Conservation (phyloP, 92 coral and sea anemone species). For the Palythoa grandis region DNA sequence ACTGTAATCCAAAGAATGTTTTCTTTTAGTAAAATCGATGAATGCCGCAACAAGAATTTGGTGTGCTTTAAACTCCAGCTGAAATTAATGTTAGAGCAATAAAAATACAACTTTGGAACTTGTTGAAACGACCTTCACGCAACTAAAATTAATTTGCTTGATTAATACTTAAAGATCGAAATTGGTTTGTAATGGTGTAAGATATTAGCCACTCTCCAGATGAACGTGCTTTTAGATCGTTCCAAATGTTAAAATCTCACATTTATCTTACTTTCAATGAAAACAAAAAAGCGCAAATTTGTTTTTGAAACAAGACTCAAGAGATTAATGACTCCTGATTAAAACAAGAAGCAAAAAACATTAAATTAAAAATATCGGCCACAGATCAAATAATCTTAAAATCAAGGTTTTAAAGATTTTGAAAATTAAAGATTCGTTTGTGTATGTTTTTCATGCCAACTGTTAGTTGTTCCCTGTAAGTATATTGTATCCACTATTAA, state of each 20-base stretch:
- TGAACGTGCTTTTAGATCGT: too few relatives aligned
- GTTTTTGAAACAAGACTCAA: background rate
- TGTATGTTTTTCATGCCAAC: too few relatives aligned
- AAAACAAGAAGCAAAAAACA: background rate
- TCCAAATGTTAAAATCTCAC: too few relatives aligned
- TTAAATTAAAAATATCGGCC: background rate
- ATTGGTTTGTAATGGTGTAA: background rate
- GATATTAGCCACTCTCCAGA: background rate
- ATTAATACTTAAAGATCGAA: background rate
- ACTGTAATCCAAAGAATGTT: conserved; percentile 29
- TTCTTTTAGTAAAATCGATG: conserved; percentile 29
- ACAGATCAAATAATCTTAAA: background rate
- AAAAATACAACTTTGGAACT: background rate
- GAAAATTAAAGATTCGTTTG: too few relatives aligned
- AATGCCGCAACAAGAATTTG: conserved; percentile 3
- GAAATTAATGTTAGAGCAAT: background rate
- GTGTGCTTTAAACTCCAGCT: background rate
- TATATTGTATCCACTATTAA: too few relatives aligned
- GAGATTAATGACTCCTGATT: background rate
- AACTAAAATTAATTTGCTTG: background rate
- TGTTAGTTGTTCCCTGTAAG: too few relatives aligned
- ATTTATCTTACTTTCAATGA: too few relatives aligned
- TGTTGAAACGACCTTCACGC: background rate
- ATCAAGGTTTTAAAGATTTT: too few relatives aligned
- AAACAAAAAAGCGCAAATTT: background rate